These are phyloP conservation scores for Nannobrachium achirus DNA, from an alignment of 2,113 vertebrate species.

Conservation along the genomic window DNA sequence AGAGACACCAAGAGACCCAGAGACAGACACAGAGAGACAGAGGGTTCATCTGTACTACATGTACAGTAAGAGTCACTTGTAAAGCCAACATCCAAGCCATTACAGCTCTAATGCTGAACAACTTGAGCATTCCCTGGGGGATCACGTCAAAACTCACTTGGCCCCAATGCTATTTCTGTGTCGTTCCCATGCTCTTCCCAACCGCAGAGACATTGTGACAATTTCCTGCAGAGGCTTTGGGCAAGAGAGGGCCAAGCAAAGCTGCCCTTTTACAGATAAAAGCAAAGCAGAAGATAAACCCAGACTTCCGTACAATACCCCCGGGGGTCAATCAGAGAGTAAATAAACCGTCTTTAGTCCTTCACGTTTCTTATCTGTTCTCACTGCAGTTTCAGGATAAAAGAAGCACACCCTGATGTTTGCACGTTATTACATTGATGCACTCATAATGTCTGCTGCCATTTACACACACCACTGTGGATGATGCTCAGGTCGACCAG, in stretches of 20 bases:
- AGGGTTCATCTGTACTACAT: neutral
- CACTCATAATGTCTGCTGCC: too few relatives aligned
- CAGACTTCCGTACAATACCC: neutral
- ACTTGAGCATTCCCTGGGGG: neutral
- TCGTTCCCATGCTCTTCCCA: neutral
- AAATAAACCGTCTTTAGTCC: conserved; percentile 1
- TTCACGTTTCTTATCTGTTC: neutral
- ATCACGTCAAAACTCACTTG: neutral
- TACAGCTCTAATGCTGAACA: neutral
- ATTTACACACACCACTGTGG: neutral
- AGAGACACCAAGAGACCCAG: too few relatives aligned
- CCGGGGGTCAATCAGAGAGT: conserved; percentile 32
- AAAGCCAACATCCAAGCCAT: neutral
- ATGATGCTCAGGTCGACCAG: conserved; percentile 3
- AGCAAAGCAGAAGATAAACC: conserved; percentile 5
- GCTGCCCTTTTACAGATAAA: neutral
- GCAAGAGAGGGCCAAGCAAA: too few relatives aligned
- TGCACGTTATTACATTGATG: neutral
- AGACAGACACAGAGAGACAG: too few relatives aligned
- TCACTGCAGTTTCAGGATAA: neutral
- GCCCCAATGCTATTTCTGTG: neutral
- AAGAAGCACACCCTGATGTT: neutral
- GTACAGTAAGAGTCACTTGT: neutral
- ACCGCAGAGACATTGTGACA: conserved; percentile 1
- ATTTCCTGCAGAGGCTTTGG: neutral